phyloP scores from a whole-genome alignment of 1,140 invertebrate species.

The Sycophaga agraensis region DNA sequence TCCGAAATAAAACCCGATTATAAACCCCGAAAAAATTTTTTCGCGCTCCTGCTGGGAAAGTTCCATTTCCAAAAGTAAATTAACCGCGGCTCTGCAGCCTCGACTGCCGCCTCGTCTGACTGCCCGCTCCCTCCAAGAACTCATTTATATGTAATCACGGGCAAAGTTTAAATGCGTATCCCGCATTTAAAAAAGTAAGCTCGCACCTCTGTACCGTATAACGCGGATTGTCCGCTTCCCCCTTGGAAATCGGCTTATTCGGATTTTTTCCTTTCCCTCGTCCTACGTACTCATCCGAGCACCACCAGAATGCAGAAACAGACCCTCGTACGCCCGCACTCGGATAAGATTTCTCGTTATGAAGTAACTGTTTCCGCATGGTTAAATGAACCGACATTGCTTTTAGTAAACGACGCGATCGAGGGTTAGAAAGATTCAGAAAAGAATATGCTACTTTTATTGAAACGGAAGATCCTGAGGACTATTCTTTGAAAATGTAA shows the following conservation, averaged over 20 bases:
- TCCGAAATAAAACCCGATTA: conserved; percentile 9
- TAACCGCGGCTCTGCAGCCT: conserved; percentile 7
- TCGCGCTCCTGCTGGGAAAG: not conserved
- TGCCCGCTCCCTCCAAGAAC: conserved; percentile 5
- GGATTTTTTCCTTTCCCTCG: not conserved
- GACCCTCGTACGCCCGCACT: not conserved
- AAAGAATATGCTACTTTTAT: too few relatives aligned
- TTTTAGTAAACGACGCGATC: too few relatives aligned
- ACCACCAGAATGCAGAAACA: too few relatives aligned
- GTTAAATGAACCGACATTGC: not conserved
- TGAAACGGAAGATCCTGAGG: too few relatives aligned
- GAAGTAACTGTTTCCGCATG: not conserved
- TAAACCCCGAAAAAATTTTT: conserved; percentile 19
- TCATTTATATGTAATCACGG: conserved; percentile 32
- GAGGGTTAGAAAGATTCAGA: too few relatives aligned
- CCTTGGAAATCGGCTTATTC: conserved; percentile 21
- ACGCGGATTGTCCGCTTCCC: not conserved
- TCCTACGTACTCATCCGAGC: too few relatives aligned
- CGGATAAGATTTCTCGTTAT: conserved; percentile 17
- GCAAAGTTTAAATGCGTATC: conserved; percentile 28
- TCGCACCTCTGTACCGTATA: not conserved
- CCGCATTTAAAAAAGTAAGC: conserved; percentile 31
- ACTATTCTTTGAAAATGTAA: too few relatives aligned
- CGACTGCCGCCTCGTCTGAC: too few relatives aligned
- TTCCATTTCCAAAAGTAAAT: conserved; percentile 29